Percentiles rank a stretch among this genome's conserved stretches.
Conservation (phyloP, 2,888 invertebrate species). For the Dyspetes luteomarginatus region DNA sequence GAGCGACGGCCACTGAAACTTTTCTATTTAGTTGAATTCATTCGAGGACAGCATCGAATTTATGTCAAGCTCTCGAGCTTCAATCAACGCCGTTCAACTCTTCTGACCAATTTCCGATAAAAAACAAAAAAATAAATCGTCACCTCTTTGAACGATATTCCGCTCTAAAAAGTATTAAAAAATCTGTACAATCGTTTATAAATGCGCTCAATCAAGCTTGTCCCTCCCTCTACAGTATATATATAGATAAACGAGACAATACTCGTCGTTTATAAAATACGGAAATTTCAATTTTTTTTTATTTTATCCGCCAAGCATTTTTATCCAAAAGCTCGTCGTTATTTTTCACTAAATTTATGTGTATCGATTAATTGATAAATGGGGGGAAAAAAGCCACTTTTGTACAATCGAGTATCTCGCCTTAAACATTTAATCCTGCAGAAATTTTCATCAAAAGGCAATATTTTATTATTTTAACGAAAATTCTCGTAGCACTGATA, state of each 20-base stretch:
- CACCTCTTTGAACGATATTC: conserved; percentile 22
- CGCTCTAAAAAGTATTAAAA: conserved; percentile 23
- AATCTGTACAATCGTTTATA: conserved; percentile 25
- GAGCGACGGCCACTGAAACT: conserved; percentile 15
- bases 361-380: too few species aligned
- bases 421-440: too few species aligned
- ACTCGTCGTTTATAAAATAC: neutral
- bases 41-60: neutral
- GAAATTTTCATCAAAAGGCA: too few species aligned
- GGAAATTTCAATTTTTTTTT: too few species aligned
- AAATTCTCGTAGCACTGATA: too few species aligned
- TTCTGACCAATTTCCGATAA: conserved; percentile 20
- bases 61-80: neutral
- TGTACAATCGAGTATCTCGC: too few species aligned
- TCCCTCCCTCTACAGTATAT: neutral
- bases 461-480: too few species aligned
- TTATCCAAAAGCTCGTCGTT: too few species aligned
- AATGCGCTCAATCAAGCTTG: conserved; percentile 33
- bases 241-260: neutral
- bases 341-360: too few species aligned
- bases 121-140: conserved; percentile 4
- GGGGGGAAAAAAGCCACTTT: too few species aligned
- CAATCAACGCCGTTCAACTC: neutral
- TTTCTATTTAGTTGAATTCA: conserved; percentile 20
- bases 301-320: too few species aligned